Percentiles rank a stretch among this genome's conserved stretches.
phyloP scores from a whole-genome alignment of 2,797 vertebrate species.

The Chelmon rostratus region DNA sequence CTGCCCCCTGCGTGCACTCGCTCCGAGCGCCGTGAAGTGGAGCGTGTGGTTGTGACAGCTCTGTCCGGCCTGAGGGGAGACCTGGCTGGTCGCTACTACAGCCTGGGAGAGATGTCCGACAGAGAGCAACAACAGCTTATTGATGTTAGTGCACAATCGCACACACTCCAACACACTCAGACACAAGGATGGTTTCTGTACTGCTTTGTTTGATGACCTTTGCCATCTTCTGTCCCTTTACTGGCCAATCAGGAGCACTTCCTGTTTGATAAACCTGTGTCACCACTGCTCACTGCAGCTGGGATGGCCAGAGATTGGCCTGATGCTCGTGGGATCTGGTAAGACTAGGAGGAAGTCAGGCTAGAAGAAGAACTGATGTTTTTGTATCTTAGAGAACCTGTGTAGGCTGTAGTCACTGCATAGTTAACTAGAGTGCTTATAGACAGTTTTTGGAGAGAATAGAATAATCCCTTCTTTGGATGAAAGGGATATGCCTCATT shows the following conservation, averaged over 20 bases:
- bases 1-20: constrained; percentile 91
- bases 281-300: constrained; percentile 92
- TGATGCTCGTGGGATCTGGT: constrained; percentile 92
- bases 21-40: constrained; percentile 92
- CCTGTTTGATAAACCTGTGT: constrained; percentile 96
- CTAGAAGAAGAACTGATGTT: constrained; percentile 1
- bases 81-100: constrained; percentile 92
- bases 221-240: constrained; percentile 51
- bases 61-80: constrained; percentile 91
- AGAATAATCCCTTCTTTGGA: no score
- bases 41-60: constrained; percentile 89
- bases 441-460: not conserved
- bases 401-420: not conserved
- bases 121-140: constrained; percentile 93
- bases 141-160: constrained; percentile 84
- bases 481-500: not conserved
- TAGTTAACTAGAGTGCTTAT: not conserved
- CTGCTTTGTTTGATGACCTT: constrained; percentile 4
- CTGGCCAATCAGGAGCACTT: constrained; percentile 90
- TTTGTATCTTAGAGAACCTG: constrained; percentile 20
- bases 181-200: constrained; percentile 13
- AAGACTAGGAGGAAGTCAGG: constrained; percentile 47
- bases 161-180: not conserved
- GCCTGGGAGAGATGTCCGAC: constrained; percentile 90
- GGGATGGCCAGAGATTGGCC: constrained; percentile 98